Conservation (phyloP, 2,888 invertebrate genomes). For the Ceratothoa steindachneri region DNA sequence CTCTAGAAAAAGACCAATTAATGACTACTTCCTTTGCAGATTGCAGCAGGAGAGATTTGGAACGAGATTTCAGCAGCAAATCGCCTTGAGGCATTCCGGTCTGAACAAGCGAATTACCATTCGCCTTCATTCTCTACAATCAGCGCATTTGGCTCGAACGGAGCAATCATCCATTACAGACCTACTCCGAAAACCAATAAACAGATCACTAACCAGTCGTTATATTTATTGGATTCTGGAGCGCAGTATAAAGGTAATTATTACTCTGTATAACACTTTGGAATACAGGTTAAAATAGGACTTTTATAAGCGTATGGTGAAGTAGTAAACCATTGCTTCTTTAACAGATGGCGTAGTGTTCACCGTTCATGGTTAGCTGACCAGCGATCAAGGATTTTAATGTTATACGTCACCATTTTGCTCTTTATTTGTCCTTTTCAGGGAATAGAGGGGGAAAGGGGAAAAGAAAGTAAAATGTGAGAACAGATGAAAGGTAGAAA, state of each 20-base stretch:
- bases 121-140: slow-evolving; percentile 88
- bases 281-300: not conserved
- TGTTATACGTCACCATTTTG: no score
- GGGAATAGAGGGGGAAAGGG: no score
- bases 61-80: slow-evolving; percentile 71
- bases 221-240: slow-evolving; percentile 40
- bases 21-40: no score
- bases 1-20: no score
- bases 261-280: not conserved
- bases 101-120: slow-evolving; percentile 67
- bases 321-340: no score
- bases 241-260: slow-evolving; percentile 38
- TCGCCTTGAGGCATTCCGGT: slow-evolving; percentile 67
- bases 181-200: slow-evolving; percentile 64
- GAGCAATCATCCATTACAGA: slow-evolving; percentile 87
- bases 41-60: slow-evolving; percentile 56
- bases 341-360: no score
- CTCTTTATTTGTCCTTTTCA: no score
- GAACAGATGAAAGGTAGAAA: no score
- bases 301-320: no score
- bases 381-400: no score
- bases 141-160: slow-evolving; percentile 85
- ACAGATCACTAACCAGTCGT: slow-evolving; percentile 27
- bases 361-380: no score
- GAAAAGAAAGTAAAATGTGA: no score